A percentile compares a stretch with the other conserved stretches of the same genome.
Conservation (phyloP, 2,888 invertebrate species). For the Nephrotoma appendiculata region DNA sequence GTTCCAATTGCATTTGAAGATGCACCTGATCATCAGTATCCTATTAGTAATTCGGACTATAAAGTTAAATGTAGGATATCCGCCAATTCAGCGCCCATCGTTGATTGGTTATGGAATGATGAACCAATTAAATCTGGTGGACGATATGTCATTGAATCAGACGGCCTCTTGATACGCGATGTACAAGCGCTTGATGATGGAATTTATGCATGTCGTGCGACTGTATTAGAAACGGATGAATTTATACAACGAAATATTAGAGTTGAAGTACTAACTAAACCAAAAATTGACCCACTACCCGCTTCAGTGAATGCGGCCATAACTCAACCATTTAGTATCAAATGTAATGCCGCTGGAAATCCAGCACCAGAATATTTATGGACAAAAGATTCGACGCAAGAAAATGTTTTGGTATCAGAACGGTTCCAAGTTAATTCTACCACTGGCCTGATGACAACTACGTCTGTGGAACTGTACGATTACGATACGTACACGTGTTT, state of each 20-base stretch:
- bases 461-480: slow-evolving; percentile 59
- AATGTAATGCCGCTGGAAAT: slow-evolving; percentile 69
- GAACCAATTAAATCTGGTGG: slow-evolving; percentile 53
- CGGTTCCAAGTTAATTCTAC: slow-evolving; percentile 46
- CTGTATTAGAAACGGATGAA: slow-evolving; percentile 67
- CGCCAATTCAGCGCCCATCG: slow-evolving; percentile 68
- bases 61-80: slow-evolving; percentile 70
- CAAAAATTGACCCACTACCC: slow-evolving; percentile 50
- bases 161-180: slow-evolving; percentile 62
- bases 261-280: slow-evolving; percentile 61
- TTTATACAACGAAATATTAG: slow-evolving; percentile 61
- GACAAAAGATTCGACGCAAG: slow-evolving; percentile 59
- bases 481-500: slow-evolving; percentile 67
- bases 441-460: slow-evolving; percentile 58
- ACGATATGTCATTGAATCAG: slow-evolving; percentile 56
- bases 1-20: slow-evolving; percentile 78
- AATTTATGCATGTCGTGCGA: slow-evolving; percentile 73
- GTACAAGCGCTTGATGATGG: slow-evolving; percentile 75
- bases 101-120: slow-evolving; percentile 74
- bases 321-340: slow-evolving; percentile 59
- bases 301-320: slow-evolving; percentile 56
- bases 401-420: slow-evolving; percentile 55
- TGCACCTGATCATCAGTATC: slow-evolving; percentile 70
- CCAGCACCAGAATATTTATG: slow-evolving; percentile 72
- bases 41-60: slow-evolving; percentile 59